Evolutionary conservation across 2,888 invertebrate species (phyloP).

Genomic region (Spisula subtruncata): DNA sequence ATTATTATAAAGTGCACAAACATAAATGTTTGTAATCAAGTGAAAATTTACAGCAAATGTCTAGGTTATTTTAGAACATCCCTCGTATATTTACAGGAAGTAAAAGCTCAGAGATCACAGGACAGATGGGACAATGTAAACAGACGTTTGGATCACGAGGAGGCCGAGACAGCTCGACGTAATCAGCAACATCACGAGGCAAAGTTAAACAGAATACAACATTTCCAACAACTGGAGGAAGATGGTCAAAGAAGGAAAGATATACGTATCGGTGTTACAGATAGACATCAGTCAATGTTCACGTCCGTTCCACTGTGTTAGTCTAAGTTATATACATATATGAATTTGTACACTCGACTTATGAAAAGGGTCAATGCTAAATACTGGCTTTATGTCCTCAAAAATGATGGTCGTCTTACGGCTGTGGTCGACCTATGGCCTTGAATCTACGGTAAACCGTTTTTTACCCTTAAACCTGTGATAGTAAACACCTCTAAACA

Average conservation of each 20-base stretch:
- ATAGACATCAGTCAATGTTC: constrained; percentile 79
- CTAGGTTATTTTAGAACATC: background rate
- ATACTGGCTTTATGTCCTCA: too few relatives aligned
- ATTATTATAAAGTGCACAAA: too few relatives aligned
- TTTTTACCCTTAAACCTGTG: background rate
- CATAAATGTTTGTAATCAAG: too few relatives aligned
- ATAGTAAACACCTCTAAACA: too few relatives aligned
- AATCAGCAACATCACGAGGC: constrained; percentile 76
- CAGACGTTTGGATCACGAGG: constrained; percentile 76
- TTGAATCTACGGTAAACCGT: background rate
- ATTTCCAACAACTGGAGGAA: constrained; percentile 79
- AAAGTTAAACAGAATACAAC: constrained; percentile 78
- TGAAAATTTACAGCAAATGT: too few relatives aligned
- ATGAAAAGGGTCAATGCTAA: too few relatives aligned
- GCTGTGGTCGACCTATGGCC: too few relatives aligned
- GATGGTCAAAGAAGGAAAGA: constrained; percentile 80
- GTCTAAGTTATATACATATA: too few relatives aligned
- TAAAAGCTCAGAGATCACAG: constrained; percentile 76
- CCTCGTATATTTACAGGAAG: constrained; percentile 71
- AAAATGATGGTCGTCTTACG: too few relatives aligned
- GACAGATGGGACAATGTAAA: constrained; percentile 76
- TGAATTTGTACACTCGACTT: too few relatives aligned
- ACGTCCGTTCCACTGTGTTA: constrained; percentile 55
- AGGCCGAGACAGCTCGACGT: constrained; percentile 61
- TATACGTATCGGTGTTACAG: constrained; percentile 75